phyloP scores from a whole-genome alignment of 1,140 invertebrate species.

The Drosophila ficusphila region DNA sequence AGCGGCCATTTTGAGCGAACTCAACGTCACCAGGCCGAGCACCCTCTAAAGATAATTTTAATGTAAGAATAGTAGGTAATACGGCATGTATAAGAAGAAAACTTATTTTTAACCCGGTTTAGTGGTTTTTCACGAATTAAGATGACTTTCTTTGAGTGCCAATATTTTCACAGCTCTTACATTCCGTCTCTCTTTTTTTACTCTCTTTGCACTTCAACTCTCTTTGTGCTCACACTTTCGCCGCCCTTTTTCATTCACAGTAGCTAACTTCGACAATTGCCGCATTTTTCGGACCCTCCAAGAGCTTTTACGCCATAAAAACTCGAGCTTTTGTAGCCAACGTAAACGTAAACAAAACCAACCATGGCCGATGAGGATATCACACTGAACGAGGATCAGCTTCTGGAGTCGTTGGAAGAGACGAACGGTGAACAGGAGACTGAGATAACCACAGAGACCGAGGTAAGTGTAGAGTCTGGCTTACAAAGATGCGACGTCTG shows the following conservation, averaged over 20 bases:
- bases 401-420: constrained; percentile 83
- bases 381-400: constrained; percentile 83
- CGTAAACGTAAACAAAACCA: constrained; percentile 39
- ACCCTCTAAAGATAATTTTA: constrained; percentile 29
- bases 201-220: not conserved
- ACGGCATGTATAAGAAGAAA: not conserved
- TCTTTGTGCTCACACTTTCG: constrained; percentile 18
- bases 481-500: not conserved
- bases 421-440: constrained; percentile 83
- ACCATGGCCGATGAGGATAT: constrained; percentile 83
- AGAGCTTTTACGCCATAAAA: constrained; percentile 44
- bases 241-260: constrained; percentile 33
- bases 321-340: constrained; percentile 36
- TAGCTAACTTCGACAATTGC: constrained; percentile 26
- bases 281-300: constrained; percentile 12
- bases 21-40: constrained; percentile 60
- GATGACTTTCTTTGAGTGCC: not conserved
- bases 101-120: not conserved
- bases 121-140: not conserved
- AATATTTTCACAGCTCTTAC: constrained; percentile 16
- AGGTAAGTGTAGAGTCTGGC: constrained; percentile 71
- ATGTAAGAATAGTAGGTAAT: constrained; percentile 33
- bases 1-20: constrained; percentile 78
- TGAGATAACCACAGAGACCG: constrained; percentile 75
- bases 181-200: not conserved